Conservation (phyloP, 2,888 invertebrate genomes). For the Criorhina ranunculi region DNA sequence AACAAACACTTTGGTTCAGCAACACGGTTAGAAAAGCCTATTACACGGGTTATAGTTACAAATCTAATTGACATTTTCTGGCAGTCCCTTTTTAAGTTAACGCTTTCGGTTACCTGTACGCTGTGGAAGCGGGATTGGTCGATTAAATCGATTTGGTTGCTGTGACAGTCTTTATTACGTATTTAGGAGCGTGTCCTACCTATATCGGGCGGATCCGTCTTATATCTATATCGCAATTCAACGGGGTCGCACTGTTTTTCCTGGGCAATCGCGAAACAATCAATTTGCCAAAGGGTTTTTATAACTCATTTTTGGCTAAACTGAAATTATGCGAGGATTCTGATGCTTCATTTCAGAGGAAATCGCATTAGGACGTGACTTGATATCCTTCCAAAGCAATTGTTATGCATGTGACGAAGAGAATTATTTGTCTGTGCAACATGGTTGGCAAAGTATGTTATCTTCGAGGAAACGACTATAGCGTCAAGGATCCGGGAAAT, state of each 20-base stretch:
- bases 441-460: slow-evolving; percentile 40
- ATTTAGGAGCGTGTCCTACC: slow-evolving; percentile 11
- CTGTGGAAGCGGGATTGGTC: background rate
- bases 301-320: slow-evolving; percentile 38
- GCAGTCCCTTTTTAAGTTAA: slow-evolving; percentile 45
- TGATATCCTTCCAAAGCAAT: slow-evolving; percentile 53
- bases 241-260: background rate
- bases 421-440: slow-evolving; percentile 39
- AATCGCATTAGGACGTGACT: slow-evolving; percentile 60
- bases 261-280: slow-evolving; percentile 34
- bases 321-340: slow-evolving; percentile 12
- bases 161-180: slow-evolving; percentile 18
- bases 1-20: slow-evolving; percentile 14
- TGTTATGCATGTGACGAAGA: slow-evolving; percentile 50
- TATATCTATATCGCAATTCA: slow-evolving; percentile 4
- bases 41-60: slow-evolving; percentile 69
- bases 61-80: slow-evolving; percentile 66
- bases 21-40: slow-evolving; percentile 47
- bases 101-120: slow-evolving; percentile 24
- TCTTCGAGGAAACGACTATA: slow-evolving; percentile 32
- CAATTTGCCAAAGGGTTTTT: slow-evolving; percentile 51
- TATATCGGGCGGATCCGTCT: background rate
- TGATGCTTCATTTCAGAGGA: slow-evolving; percentile 2
- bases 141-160: background rate
- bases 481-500: background rate